Evolutionary conservation across 2,113 vertebrate genomes (phyloP).

Genomic region (Cyrtonyx montezumae): DNA sequence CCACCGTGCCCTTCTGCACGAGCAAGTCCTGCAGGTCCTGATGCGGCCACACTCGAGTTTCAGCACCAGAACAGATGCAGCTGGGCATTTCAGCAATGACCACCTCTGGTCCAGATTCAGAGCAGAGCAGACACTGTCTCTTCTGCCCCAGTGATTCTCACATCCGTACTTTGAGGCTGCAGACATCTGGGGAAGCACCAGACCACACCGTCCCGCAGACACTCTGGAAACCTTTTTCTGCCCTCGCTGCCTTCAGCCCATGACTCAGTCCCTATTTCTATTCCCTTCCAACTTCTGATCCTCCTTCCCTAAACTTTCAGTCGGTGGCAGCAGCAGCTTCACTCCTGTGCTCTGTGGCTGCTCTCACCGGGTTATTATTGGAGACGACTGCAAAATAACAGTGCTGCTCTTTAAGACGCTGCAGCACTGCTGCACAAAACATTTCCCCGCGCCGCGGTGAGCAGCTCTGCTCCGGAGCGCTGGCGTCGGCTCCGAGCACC

Average conservation of each 20-base stretch:
- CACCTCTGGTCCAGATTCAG: background rate
- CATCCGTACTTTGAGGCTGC: background rate
- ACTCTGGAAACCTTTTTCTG: background rate
- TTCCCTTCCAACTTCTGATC: slow-evolving; percentile 57
- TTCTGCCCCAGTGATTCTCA: background rate
- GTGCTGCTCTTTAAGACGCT: slow-evolving; percentile 55
- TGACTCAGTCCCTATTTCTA: slow-evolving; percentile 59
- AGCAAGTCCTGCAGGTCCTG: background rate
- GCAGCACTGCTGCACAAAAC: slow-evolving; percentile 57
- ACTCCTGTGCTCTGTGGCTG: slow-evolving; percentile 50
- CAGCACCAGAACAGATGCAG: background rate
- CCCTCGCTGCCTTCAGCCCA: background rate
- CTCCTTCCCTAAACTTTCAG: slow-evolving; percentile 42
- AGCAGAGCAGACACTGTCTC: background rate
- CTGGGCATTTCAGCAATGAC: background rate
- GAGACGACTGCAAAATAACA: slow-evolving; percentile 54
- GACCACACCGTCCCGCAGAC: background rate
- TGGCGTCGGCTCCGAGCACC: slow-evolving; percentile 63
- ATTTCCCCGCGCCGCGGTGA: slow-evolving; percentile 62
- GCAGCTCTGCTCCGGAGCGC: slow-evolving; percentile 58
- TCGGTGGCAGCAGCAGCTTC: slow-evolving; percentile 54
- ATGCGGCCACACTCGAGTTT: background rate
- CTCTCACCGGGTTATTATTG: slow-evolving; percentile 43
- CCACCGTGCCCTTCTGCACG: background rate
- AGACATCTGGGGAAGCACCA: background rate